Conservation (phyloP, 1,140 invertebrate species). For the Bombus confusus region DNA sequence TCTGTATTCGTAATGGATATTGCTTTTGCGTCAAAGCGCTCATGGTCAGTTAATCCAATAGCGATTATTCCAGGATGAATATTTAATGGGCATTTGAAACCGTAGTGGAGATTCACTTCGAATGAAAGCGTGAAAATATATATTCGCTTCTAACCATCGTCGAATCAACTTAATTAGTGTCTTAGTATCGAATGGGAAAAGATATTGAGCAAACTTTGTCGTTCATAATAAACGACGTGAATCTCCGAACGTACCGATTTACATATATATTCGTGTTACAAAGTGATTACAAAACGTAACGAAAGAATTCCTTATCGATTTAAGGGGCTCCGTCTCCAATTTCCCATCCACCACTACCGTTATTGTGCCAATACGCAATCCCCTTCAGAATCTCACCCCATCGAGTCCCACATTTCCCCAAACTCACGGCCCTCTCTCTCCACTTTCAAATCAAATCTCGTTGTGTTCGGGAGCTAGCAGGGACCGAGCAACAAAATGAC, state of each 20-base stretch:
- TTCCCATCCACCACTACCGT: background rate
- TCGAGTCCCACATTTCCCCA: background rate
- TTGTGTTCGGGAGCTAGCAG: background rate
- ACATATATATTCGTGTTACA: too few relatives aligned
- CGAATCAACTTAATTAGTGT: too few relatives aligned
- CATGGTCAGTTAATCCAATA: background rate
- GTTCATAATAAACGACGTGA: background rate
- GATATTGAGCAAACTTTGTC: background rate
- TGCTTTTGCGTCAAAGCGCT: background rate
- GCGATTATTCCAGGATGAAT: background rate
- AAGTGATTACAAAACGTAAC: too few relatives aligned
- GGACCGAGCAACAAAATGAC: constrained; percentile 56
- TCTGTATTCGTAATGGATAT: too few relatives aligned
- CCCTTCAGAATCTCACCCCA: background rate
- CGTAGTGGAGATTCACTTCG: too few relatives aligned
- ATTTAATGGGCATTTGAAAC: too few relatives aligned
- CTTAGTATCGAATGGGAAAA: background rate
- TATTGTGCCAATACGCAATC: background rate
- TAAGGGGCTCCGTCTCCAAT: background rate
- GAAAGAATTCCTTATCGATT: background rate
- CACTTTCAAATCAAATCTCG: background rate
- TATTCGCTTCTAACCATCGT: too few relatives aligned
- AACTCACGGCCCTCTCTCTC: background rate
- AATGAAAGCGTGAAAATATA: too few relatives aligned
- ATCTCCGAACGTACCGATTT: background rate